phyloP scores from a whole-genome alignment of 2,888 invertebrate genomes.

The Temnothorax unifasciatus region DNA sequence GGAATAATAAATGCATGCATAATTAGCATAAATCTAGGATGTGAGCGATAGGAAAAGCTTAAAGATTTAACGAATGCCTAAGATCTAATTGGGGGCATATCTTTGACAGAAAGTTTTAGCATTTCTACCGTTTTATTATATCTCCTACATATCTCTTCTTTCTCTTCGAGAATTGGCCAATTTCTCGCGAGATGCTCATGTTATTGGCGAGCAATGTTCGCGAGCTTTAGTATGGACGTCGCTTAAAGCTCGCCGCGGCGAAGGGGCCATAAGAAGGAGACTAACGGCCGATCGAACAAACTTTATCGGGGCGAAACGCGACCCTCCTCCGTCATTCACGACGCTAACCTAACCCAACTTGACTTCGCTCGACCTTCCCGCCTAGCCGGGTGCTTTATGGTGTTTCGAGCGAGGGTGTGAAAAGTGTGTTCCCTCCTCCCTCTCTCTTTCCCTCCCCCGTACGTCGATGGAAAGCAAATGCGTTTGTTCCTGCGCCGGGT shows the following conservation, averaged over 20 bases:
- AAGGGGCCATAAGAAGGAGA: constrained; percentile 70
- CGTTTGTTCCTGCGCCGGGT: constrained; percentile 28
- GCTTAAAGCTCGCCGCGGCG: constrained; percentile 18
- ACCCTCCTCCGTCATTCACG: constrained; percentile 73
- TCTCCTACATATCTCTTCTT: neutral
- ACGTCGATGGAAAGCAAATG: constrained; percentile 56
- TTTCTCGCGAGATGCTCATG: neutral
- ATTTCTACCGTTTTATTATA: neutral
- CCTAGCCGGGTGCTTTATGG: constrained; percentile 51
- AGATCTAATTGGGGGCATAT: neutral
- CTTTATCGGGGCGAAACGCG: constrained; percentile 79
- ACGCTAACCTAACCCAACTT: constrained; percentile 80
- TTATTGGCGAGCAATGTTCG: neutral
- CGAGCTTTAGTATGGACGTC: constrained; percentile 12
- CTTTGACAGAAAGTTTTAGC: neutral
- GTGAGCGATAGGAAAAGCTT: neutral
- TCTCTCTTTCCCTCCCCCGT: neutral
- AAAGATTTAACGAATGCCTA: neutral
- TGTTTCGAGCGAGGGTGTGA: constrained; percentile 58
- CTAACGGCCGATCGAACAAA: constrained; percentile 81
- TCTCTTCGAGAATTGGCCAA: neutral
- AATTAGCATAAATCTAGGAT: neutral
- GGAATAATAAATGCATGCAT: neutral
- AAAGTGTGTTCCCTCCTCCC: constrained; percentile 39
- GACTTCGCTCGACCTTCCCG: constrained; percentile 70